Conservation (phyloP, 2,113 vertebrate species). For the Chionomys nivalis region DNA sequence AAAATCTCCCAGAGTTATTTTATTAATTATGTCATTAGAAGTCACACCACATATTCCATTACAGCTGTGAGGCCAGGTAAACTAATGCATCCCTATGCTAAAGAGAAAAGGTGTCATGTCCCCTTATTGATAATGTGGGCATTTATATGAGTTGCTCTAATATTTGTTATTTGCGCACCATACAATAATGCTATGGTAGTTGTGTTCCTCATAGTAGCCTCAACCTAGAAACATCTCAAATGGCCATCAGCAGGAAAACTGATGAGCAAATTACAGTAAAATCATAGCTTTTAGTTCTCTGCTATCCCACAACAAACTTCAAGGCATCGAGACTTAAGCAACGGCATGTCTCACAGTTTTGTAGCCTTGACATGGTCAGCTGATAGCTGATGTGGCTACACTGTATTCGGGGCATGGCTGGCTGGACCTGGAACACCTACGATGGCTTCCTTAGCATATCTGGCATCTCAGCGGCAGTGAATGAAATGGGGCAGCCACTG, state of each 20-base stretch:
- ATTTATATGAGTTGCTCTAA: neutral
- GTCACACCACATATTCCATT: neutral
- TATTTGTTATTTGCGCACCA: neutral
- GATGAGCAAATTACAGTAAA: neutral
- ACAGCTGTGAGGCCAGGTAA: neutral
- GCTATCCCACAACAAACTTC: neutral
- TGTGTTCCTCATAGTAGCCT: neutral
- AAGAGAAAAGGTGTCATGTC: neutral
- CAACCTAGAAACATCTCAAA: neutral
- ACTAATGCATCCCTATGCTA: neutral
- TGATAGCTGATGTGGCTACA: neutral
- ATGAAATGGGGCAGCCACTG: neutral
- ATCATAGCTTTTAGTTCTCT: neutral
- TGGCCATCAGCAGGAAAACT: neutral
- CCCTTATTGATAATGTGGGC: neutral
- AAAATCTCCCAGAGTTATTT: neutral
- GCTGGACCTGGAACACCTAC: neutral
- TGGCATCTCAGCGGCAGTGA: neutral
- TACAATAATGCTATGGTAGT: neutral
- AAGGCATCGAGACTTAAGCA: neutral
- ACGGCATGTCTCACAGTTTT: neutral
- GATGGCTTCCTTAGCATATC: neutral
- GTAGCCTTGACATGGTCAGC: neutral
- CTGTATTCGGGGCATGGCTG: neutral
- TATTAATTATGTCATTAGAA: neutral